Base-by-base conservation (phyloP, 2,113 vertebrate species). In the Carollia perspicillata region DNA sequence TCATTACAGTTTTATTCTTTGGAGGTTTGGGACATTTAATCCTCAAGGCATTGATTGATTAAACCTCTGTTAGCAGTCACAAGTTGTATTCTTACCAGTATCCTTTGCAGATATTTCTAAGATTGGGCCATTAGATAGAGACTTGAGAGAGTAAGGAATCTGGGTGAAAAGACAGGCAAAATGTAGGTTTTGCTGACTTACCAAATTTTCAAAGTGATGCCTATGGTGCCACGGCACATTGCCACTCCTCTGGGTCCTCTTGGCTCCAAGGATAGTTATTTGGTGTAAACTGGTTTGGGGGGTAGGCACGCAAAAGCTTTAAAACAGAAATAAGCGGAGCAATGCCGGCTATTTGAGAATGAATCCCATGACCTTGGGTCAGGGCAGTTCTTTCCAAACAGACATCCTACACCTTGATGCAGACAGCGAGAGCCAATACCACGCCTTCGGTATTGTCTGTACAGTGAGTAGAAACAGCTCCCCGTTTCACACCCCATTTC, bases 41-140 rank as follows among this genome's bases (percentile, higher is more conserved):
- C 78, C 91, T 97, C 84, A 86, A 95, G 85, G 90, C 85, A 95
- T 95, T 96, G 91, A 95, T 95, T 96, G 91, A 97, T 97, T 93
- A 95, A 95, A 89, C 44, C 85, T 79, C 90, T 95, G 72, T 97
- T 95, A 96, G 88, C 58, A 89, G 68, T 84, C 89, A 90, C 79
- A 72, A 63, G 37, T 78, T 75, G 35, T 85, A 30, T 74, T 90
- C 91, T 92, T 83, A 65, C 69, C 60, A 72, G 58, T 37, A 77
- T 47, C 5, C 26, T 90, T 96, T 77, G 33, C 20, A 89, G 88
- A 90, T 79, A 95, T 92, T 35, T 90, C 23, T 90, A 92, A 87
- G 26, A 92, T 37, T 63, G 22, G 51, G 11, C n/a, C 13, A 86
- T 91, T 12, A 13, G 53, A 84, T 35, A 86, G 7, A 94, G 18